A percentile compares a stretch with the other conserved stretches of the same genome.
These are phyloP conservation scores for Acanthaster planci DNA, from an alignment of 35 echinoderm and acorn worm genomes.

Conservation along the genomic window DNA sequence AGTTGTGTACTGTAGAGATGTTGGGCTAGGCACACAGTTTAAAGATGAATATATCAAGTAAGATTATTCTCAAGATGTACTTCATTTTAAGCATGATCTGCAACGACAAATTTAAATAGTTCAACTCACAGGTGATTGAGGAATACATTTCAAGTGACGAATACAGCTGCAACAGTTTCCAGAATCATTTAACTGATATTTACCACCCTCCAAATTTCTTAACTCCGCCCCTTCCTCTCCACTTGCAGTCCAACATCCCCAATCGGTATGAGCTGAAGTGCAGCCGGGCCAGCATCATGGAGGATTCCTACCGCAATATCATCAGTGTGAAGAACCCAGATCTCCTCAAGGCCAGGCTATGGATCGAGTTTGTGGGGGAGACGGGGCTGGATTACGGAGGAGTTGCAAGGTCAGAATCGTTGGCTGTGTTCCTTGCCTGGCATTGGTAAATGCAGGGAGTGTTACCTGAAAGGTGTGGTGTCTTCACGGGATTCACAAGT, in stretches of 20 bases:
- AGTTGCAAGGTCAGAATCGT: slow-evolving; percentile 72
- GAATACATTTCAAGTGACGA: no score
- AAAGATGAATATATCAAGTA: no score
- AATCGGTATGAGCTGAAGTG: slow-evolving; percentile 94
- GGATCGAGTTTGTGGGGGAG: slow-evolving; percentile 98
- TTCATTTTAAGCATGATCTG: no score
- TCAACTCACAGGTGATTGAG: no score
- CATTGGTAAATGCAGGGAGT: background rate
- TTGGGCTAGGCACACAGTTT: no score
- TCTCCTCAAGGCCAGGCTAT: slow-evolving; percentile 85
- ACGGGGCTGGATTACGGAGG: slow-evolving; percentile 97
- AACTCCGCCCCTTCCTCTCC: background rate
- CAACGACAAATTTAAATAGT: no score
- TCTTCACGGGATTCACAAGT: background rate
- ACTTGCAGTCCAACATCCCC: slow-evolving; percentile 75
- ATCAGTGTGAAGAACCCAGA: slow-evolving; percentile 78
- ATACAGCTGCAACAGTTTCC: no score
- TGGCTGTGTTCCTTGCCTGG: background rate
- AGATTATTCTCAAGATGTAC: no score
- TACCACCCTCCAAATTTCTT: no score
- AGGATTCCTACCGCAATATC: slow-evolving; percentile 84
- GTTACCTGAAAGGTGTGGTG: background rate
- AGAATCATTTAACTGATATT: no score
- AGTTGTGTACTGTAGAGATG: no score
- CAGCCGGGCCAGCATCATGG: slow-evolving; percentile 68